Evolutionary conservation across 2,888 invertebrate genomes (phyloP), one percentile per base, ranked within the genome.

Genomic region (Hirtodrosophila alboralis): DNA sequence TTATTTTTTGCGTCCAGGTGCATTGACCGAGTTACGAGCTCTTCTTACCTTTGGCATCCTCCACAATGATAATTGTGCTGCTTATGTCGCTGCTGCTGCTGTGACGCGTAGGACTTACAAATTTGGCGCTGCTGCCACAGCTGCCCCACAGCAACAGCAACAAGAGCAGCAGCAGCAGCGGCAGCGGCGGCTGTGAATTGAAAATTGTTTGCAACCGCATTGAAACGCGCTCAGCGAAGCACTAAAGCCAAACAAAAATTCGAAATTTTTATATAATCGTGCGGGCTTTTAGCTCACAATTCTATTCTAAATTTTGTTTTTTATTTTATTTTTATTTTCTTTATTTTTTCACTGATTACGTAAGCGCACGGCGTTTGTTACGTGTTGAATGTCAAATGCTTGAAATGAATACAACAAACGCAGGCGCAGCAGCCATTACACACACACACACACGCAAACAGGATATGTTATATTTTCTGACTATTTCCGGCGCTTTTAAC

Each of bases 11-110:
- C 18, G 60, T 45, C 51, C n/a, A n/a, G 64, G 79, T 74, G 69
- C 79, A 73, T 68, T 86, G 86, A 83, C 85, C 86, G 72, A 65
- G 53, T 59, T 65, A 21, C 21, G 28, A 18, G 7, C 9, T 7
- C 27, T 18, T 5, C 69, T 73, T 87, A 91, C 91, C 90, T 90
- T 91, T 91, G 10, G 90, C 90, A 89, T 91, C 91, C 70, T 91
- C 91, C 54, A 91, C 90, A 65, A 91, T 88, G 34, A 91, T 90
- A 41, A 91, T 91, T 18, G 90, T 90, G 74, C 90, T 90, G 61
- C 87, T 81, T 30, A 87, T 67, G 52, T 79, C 76, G 68, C 78
- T 43, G 41, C 51, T 36, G 53, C 41, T 12, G 18, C 64, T 78
- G 59, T 83, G 81, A 0, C 77, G 67, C 54, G 81, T 65, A 70